Evolutionary conservation across 2,797 vertebrate genomes (phyloP).

Genomic region (Sarcophilus harrisii): DNA sequence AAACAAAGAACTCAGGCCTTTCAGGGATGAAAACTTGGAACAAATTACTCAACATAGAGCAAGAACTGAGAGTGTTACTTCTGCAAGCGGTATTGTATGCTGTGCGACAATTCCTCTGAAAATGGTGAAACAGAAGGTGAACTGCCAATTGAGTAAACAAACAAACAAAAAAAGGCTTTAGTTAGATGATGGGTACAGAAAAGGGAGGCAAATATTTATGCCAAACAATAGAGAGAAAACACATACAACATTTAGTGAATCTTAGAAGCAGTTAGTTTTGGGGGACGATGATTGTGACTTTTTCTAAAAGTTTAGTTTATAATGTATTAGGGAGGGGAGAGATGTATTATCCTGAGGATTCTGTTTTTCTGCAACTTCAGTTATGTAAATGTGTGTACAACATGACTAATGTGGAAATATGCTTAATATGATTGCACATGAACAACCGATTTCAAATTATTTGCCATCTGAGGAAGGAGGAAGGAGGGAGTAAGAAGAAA

Average conservation of each 20-base stretch:
- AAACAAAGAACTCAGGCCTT: slow-evolving; percentile 74
- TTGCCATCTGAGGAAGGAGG: too few relatives aligned
- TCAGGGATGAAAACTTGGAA: slow-evolving; percentile 86
- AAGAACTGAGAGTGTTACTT: slow-evolving; percentile 89
- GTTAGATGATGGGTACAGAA: slow-evolving; percentile 90
- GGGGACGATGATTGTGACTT: slow-evolving; percentile 83
- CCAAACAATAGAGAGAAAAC: slow-evolving; percentile 89
- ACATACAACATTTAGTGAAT: slow-evolving; percentile 89
- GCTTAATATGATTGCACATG: too few relatives aligned
- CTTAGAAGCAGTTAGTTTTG: slow-evolving; percentile 88
- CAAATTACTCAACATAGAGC: slow-evolving; percentile 86
- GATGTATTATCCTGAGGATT: neutral
- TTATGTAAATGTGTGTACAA: neutral
- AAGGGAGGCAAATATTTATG: slow-evolving; percentile 91
- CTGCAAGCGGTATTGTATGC: slow-evolving; percentile 86
- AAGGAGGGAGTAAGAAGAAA: too few relatives aligned
- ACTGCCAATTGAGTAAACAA: slow-evolving; percentile 89
- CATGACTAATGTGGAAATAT: too few relatives aligned
- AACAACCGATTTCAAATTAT: too few relatives aligned
- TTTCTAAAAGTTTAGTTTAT: neutral
- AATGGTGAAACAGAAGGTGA: slow-evolving; percentile 91
- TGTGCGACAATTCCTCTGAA: slow-evolving; percentile 92
- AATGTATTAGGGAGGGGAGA: neutral
- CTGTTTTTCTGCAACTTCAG: neutral
- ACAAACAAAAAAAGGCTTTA: slow-evolving; percentile 91